These are phyloP conservation scores for Reinhardtius hippoglossoides DNA, from an alignment of 2,113 vertebrate genomes.

Conservation along the genomic window DNA sequence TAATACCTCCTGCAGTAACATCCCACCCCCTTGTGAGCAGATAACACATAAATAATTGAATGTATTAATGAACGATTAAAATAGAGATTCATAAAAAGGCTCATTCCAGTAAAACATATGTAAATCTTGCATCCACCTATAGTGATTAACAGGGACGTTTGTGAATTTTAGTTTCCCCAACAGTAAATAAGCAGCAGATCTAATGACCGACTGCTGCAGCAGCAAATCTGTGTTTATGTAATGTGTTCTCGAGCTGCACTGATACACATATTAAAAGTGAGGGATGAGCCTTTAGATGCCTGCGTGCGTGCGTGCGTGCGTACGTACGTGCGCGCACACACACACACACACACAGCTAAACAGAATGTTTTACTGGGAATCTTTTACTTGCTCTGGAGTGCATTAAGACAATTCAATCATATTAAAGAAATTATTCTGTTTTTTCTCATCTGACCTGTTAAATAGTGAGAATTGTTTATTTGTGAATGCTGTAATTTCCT, in stretches of 20 bases:
- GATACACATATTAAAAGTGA: conserved; percentile 40
- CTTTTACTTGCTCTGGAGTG: neutral
- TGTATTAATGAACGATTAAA: conserved; percentile 52
- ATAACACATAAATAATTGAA: conserved; percentile 66
- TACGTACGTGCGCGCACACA: neutral
- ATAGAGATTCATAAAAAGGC: conserved; percentile 25
- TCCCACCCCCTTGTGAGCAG: conserved; percentile 25
- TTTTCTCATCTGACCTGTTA: neutral
- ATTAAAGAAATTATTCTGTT: neutral
- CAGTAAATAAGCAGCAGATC: conserved; percentile 31
- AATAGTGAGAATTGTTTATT: neutral
- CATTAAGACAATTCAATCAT: conserved; percentile 9
- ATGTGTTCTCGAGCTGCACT: conserved; percentile 27
- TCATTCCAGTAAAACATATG: conserved; percentile 13
- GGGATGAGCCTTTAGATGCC: conserved; percentile 15
- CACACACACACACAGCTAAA: neutral
- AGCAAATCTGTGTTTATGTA: conserved; percentile 30
- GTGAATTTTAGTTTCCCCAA: conserved; percentile 23
- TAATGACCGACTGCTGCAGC: conserved; percentile 25
- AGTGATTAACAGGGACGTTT: neutral
- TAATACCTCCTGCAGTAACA: conserved; percentile 25
- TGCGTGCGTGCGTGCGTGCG: neutral
- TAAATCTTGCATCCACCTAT: conserved; percentile 26
- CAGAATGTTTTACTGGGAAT: neutral
- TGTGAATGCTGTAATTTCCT: conserved; percentile 7